Conservation (phyloP, 2,113 vertebrate genomes). For the Callaeas wilsoni region DNA sequence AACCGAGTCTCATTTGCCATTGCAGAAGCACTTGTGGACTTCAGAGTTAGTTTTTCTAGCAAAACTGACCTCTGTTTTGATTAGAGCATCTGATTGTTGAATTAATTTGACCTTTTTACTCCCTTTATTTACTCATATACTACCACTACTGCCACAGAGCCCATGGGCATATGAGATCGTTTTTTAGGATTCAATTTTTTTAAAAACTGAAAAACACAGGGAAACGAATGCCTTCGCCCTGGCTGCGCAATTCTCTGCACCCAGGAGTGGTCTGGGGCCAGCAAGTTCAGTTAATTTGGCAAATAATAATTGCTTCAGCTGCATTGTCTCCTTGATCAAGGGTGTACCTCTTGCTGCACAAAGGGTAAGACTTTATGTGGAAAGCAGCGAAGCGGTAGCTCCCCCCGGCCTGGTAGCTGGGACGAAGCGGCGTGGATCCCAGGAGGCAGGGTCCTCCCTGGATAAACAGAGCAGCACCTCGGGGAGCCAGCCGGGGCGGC, state of each 20-base stretch:
- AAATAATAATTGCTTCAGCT: conserved; percentile 24
- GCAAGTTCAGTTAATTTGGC: conserved; percentile 20
- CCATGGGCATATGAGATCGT: background rate
- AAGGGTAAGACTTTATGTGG: background rate
- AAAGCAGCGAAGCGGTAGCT: background rate
- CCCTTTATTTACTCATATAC: background rate
- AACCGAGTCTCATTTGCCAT: background rate
- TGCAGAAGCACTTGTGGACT: background rate
- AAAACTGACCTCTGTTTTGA: background rate
- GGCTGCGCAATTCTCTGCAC: background rate
- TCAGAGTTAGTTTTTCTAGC: background rate
- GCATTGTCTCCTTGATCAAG: background rate
- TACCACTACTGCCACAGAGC: background rate
- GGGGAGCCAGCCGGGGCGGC: background rate
- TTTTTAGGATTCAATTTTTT: background rate
- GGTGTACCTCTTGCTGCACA: background rate
- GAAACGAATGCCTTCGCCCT: background rate
- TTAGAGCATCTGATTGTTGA: background rate
- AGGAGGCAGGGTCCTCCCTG: background rate
- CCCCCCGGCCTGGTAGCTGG: background rate
- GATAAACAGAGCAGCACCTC: rapidly evolving
- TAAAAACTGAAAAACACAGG: background rate
- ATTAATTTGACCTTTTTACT: background rate
- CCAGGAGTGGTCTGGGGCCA: background rate
- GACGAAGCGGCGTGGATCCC: background rate